These are phyloP conservation scores for Enteromius thamalakanensis DNA, from an alignment of 2,797 vertebrate species.

Conservation along the genomic window DNA sequence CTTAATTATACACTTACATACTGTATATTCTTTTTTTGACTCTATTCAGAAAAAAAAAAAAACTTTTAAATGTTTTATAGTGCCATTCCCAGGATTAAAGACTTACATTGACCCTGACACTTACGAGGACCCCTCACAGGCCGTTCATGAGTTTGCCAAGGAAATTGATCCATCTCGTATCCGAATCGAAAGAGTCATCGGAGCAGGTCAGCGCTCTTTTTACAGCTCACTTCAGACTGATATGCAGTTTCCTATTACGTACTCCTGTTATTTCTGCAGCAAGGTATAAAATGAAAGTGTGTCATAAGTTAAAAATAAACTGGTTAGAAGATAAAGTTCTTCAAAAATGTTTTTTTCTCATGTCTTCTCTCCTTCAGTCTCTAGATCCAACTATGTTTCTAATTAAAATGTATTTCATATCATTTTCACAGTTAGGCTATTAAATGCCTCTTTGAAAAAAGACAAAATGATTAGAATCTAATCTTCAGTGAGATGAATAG, in stretches of 20 bases:
- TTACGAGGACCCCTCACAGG: conserved; percentile 94
- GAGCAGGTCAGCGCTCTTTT: conserved; percentile 81
- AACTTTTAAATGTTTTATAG: conserved; percentile 29
- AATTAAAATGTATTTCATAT: conserved; percentile 30
- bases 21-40: neutral
- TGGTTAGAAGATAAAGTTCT: neutral
- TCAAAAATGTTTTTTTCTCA: neutral
- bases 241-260: neutral
- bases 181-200: conserved; percentile 96
- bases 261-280: neutral
- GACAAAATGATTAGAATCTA: conserved; percentile 49
- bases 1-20: conserved; percentile 6
- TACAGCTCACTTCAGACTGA: neutral
- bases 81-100: conserved; percentile 91
- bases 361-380: conserved; percentile 13
- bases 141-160: conserved; percentile 95
- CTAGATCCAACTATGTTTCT: conserved; percentile 9
- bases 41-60: neutral
- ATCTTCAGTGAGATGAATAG: conserved; percentile 12
- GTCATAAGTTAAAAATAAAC: neutral
- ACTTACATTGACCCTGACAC: conserved; percentile 97
- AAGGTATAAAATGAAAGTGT: neutral
- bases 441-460: conserved; percentile 44
- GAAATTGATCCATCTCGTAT: conserved; percentile 97
- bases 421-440: conserved; percentile 8